These are phyloP conservation scores for Nibea coibor DNA, from an alignment of 2,113 vertebrate genomes.

Conservation along the genomic window DNA sequence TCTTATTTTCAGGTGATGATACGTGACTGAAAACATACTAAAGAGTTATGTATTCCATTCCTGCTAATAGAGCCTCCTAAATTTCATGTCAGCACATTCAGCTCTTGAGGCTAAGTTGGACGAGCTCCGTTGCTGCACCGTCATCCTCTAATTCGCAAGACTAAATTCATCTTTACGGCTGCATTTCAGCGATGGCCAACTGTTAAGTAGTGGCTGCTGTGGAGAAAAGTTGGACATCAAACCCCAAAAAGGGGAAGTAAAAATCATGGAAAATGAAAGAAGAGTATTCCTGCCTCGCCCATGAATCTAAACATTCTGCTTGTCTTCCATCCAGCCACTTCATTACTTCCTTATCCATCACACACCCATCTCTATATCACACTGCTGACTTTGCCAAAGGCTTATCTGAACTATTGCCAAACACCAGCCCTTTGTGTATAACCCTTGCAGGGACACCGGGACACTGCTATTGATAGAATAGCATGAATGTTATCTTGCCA, in stretches of 20 bases:
- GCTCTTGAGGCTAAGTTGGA: not conserved
- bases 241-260: not conserved
- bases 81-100: no score
- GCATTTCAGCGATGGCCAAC: not conserved
- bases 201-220: not conserved
- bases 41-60: no score
- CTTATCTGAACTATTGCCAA: conserved; percentile 70
- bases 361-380: conserved; percentile 47
- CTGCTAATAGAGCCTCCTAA: no score
- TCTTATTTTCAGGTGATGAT: no score
- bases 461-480: conserved; percentile 49
- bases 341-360: conserved; percentile 52
- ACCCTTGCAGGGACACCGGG: conserved; percentile 32
- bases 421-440: conserved; percentile 44
- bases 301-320: conserved; percentile 10
- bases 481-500: conserved; percentile 71
- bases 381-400: conserved; percentile 66
- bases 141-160: not conserved
- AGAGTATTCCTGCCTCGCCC: conserved; percentile 4
- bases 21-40: no score
- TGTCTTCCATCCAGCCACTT: conserved; percentile 43
- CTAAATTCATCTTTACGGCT: not conserved
- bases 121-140: not conserved
- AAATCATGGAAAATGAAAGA: conserved; percentile 2
- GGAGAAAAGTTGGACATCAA: not conserved